Base-by-base conservation (phyloP, 2,113 vertebrate species). In the Stictonetta naevosa region DNA sequence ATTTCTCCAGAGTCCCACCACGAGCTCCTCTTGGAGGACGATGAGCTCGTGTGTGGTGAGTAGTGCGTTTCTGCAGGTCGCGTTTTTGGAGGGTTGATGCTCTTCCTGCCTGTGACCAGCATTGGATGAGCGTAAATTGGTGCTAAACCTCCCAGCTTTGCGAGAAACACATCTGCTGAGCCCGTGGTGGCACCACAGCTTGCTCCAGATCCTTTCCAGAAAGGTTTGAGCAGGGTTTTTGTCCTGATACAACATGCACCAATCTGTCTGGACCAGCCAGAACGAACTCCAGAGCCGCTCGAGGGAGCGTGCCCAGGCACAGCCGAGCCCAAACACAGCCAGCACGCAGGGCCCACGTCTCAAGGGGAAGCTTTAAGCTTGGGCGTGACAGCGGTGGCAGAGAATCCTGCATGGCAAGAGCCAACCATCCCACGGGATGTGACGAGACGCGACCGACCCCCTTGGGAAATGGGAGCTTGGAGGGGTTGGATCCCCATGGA, bases 111-210 rank as follows among this genome's bases (percentile, higher is more conserved):
- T 2, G 22, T 34, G 33, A 29, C 19, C 29, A 2, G 29, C 0
- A 1, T 38, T n/a, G 33, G 26, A 46, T 40, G 31, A 66, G n/a
- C 1, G 1, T 21, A 21, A 52, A 36, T 52, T 10, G 10, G 28
- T 29, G 63, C 69, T 55, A 11, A 64, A 42, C 19, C n/a, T 63
- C 87, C 0, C 3, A 56, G 34, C 11, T 28, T 44, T 22, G 56
- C 13, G 4, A n/a, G 28, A 50, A 67, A 34, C 1, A 11, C 2
- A 1, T 11, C 33, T 0, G 3, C 14, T 1, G 7, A 53, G 36
- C 38, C 13, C 4, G 10, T 16, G 52, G 36, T 10, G 16, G 68
- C 10, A n/a, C 10, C 23, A 13, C 17, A 8, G 36, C 25, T 48
- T 1, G 5, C 40, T 55, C 2, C n/a, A 8, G 58, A 40, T 58